Evolutionary conservation across 2,888 invertebrate species (phyloP), one percentile per base, ranked within the genome.

Genomic region (Crocallis elinguaria): DNA sequence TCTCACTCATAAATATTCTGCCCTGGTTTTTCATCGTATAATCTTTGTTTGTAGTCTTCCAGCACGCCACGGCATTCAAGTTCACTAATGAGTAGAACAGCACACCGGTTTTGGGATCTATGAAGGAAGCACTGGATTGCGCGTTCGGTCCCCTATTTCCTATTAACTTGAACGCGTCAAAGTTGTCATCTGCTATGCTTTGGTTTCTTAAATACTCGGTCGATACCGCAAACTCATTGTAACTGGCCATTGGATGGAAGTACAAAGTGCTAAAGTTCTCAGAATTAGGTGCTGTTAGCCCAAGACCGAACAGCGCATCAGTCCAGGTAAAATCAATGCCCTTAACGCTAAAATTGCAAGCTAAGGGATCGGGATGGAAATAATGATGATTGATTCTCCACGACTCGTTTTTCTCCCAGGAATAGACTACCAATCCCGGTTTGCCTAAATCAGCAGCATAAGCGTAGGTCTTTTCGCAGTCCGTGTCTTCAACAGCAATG

Each of bases 231-330:
- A 95, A 97, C 73, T 96, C 96, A 74, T 95, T 93, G 53, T 93
- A 94, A 63, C 96, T 96, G 1, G 94, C 94, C 78, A 96, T 92
- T 0, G 96, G 95, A 72, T 96, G 96, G 87, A 96, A 97, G 70
- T 95, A 97, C 1, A 96, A 78, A 0, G 94, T 95, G 51, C 95
- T 94, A 75, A 84, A 95, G 21, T 95, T 95, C 45, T 95, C 93
- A 0, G 92, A 66, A 46, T 93, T 93, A 0, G 94, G 92, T 4
- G 93, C 93, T 0, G 95, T 94, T 8, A 96, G 73, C 0, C 95
- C 94, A 59, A 96, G 76, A 0, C 96, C 96, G 61, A 96, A 96
- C 0, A 97, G 78, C 0, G 95, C 96, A 71, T 96, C 96, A 2
- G 93, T 93, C 96, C 96, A 96, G 59, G 93, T 94, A 71, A 96